Base-by-base conservation (phyloP, 1,140 invertebrate genomes). In the Cepaea nemoralis region DNA sequence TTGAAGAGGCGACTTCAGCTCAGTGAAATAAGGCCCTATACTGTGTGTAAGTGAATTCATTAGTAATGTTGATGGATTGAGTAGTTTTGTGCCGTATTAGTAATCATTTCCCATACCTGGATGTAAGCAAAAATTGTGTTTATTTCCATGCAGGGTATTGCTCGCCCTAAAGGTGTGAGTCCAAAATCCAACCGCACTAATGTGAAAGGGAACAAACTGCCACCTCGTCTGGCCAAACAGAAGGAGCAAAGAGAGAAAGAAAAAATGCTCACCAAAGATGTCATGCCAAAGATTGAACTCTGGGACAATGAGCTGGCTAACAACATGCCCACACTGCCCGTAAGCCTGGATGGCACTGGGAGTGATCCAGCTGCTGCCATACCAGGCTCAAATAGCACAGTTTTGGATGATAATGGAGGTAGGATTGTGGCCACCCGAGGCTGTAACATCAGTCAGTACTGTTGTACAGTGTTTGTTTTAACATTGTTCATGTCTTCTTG, bases 211-310 rank as follows among this genome's bases (percentile, higher is more conserved):
- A 91, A 84, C 79, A 95, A 95, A 86, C 91, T 97, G 16, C 94
- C 96, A 0, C 96, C 96, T 0, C 93, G 96, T 55, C 94, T 97
- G 85, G 95, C 94, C 24, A 96, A 95, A 87, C 94, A 95, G 89
- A 93, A 94, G 66, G 92, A 94, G 83, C 88, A 89, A 77, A 75
- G 83, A 66, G 84, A 87, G 59, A 84, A 85, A 59, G 88, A 87
- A 82, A 85, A 84, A 55, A 80, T 86, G 63, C 84, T 86, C 67
- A 84, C 48, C 50, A 84, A 83, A 77, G 87, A 86, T 50, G 83
- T 89, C 16, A 87, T 90, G 87, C 85, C 88, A 42, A 90, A 90
- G 82, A 90, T 91, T 35, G 90, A 90, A 70, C 89, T 89, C 78
- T 91, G 90, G 90, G 87, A 91, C 77, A 91, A 91, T 80, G 89